Evolutionary conservation across 2,113 vertebrate genomes (phyloP), one percentile per base, ranked within the genome.

Genomic region (Phylloscopus trochiloides): DNA sequence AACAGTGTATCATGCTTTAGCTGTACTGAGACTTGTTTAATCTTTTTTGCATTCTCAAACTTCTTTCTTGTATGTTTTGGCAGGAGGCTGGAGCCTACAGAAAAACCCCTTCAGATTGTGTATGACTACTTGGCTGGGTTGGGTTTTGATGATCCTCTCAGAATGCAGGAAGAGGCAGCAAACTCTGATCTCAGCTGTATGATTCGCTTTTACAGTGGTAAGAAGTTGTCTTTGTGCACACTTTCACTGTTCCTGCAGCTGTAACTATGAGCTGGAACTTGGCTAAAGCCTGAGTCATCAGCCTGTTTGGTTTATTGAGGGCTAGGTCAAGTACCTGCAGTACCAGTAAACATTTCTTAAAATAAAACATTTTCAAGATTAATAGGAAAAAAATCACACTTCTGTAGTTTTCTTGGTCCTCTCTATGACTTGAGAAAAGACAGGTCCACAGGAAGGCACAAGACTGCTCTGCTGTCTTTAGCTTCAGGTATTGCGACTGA

Each of bases 131-230:
- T 99, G 95, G 92, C 98, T 47, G 97, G 97, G 6, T 92, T 99
- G 97, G 99, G 99, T 57, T 99, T 99, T 34, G 95, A 98, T 19
- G 99, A 99, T 94, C 98, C 98, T 42, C 90, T 97, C n/a, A 98
- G 99, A 71, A 97, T 99, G 86, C 99, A 99, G 95, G 98, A 99
- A 51, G 99, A 99, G 96, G 99, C 99, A 9, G 98, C 99, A 80
- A 98, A 99, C 95, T 98, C 99, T 34, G 99, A 99, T 97, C 99
- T 99, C 80, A 98, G 99, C 98, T 99, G 99, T 96, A 99, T 99
- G 99, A 99, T 99, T 78, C 98, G 99, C 75, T 99, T 99, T 97
- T 99, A 99, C 97, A 98, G 98, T 66, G 99, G 99, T 99, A 99
- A 99, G 99, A 98, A 75, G 66, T 62, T 15, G 7, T 12, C 40